phyloP scores from a whole-genome alignment of 2,888 invertebrate genomes.

The Ethmia dodecea region DNA sequence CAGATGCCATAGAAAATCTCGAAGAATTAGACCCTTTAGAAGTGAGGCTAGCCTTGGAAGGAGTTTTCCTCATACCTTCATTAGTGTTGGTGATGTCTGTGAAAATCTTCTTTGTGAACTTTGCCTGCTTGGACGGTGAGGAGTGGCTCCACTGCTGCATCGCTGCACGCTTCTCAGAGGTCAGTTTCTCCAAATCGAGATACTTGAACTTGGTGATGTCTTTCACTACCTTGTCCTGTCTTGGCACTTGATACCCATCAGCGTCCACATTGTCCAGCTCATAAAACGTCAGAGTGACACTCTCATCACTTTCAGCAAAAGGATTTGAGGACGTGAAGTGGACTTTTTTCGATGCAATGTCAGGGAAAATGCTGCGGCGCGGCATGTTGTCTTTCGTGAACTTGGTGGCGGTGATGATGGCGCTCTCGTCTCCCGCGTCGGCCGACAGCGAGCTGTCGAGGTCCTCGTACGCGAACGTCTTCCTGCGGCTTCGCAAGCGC shows the following conservation, averaged over 20 bases:
- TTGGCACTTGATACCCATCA: slow-evolving; percentile 40
- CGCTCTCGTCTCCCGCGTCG: slow-evolving; percentile 73
- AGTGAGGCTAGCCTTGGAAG: slow-evolving; percentile 57
- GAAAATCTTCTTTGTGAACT: slow-evolving; percentile 41
- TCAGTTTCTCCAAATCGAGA: slow-evolving; percentile 51
- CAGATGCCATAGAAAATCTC: slow-evolving; percentile 42
- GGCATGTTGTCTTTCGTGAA: slow-evolving; percentile 66
- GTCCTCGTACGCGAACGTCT: slow-evolving; percentile 70
- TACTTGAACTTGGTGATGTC: slow-evolving; percentile 68
- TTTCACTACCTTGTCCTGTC: slow-evolving; percentile 27
- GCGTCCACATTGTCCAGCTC: slow-evolving; percentile 54
- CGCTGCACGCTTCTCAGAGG: slow-evolving; percentile 53
- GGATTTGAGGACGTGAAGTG: slow-evolving; percentile 66
- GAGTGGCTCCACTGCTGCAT: slow-evolving; percentile 51
- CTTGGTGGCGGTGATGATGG: slow-evolving; percentile 73
- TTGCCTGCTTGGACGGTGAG: slow-evolving; percentile 64
- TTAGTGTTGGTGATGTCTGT: slow-evolving; percentile 49
- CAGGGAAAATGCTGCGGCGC: slow-evolving; percentile 59
- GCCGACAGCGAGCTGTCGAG: slow-evolving; percentile 79
- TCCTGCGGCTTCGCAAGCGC: slow-evolving; percentile 43
- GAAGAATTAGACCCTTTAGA: slow-evolving; percentile 53
- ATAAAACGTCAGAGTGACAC: slow-evolving; percentile 68
- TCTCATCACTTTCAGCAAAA: slow-evolving; percentile 69
- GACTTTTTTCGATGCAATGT: slow-evolving; percentile 56
- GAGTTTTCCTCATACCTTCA: slow-evolving; percentile 48